These are phyloP conservation scores for Oryzias woworae DNA, from an alignment of 2,113 vertebrate genomes.

Conservation along the genomic window DNA sequence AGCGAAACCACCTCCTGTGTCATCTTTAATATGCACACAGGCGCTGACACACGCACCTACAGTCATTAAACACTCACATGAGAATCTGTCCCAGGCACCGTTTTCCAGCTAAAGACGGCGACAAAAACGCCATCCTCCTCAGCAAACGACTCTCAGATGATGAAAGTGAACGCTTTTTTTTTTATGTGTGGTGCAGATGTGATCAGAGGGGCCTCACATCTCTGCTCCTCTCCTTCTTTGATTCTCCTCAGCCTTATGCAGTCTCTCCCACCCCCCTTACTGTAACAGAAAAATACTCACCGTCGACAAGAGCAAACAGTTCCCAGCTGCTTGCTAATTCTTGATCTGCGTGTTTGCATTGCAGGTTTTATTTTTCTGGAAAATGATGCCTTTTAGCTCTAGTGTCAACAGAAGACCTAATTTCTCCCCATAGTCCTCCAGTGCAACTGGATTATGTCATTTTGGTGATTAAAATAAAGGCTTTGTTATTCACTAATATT, in stretches of 20 bases:
- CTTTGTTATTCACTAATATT: slow-evolving; percentile 1
- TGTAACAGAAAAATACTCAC: slow-evolving; percentile 46
- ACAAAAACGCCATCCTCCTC: slow-evolving; percentile 56
- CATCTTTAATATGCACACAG: slow-evolving; percentile 53
- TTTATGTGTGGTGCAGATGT: slow-evolving; percentile 52
- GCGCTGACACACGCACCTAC: slow-evolving; percentile 22
- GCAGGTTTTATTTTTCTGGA: slow-evolving; percentile 39
- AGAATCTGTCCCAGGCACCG: slow-evolving; percentile 20
- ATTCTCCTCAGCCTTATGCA: slow-evolving; percentile 49
- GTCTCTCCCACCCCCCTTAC: slow-evolving; percentile 37
- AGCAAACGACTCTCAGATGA: slow-evolving; percentile 65
- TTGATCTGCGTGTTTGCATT: slow-evolving; percentile 40
- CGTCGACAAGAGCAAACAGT: slow-evolving; percentile 59
- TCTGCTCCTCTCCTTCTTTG: slow-evolving; percentile 29
- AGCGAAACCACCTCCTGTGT: slow-evolving; percentile 74
- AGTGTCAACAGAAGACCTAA: slow-evolving; percentile 2
- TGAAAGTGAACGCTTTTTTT: slow-evolving; percentile 70
- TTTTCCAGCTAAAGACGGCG: slow-evolving; percentile 58
- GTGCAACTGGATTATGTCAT: background rate
- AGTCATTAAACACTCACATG: slow-evolving; percentile 8
- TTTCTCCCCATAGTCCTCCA: background rate
- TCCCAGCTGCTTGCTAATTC: slow-evolving; percentile 70
- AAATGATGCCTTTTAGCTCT: slow-evolving; percentile 29
- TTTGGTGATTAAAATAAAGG: background rate
- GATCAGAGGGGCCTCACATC: slow-evolving; percentile 65